These are phyloP conservation scores for Siniperca scherzeri DNA, from an alignment of 2,797 vertebrate genomes.

Conservation along the genomic window DNA sequence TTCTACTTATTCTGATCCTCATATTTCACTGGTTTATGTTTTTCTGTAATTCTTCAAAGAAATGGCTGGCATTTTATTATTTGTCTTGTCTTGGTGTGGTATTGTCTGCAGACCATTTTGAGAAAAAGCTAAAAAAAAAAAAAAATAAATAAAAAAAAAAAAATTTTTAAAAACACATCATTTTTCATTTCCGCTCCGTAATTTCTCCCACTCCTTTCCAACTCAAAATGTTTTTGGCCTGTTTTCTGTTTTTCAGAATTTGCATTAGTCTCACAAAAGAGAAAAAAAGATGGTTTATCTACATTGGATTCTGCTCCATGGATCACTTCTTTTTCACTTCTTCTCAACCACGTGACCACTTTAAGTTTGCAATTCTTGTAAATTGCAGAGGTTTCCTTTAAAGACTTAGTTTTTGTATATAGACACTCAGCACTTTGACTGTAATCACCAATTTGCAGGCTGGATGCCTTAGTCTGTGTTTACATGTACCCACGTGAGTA, in stretches of 20 bases:
- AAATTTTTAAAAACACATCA: not conserved
- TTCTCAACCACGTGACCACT: slow-evolving; percentile 41
- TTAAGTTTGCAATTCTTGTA: slow-evolving; percentile 61
- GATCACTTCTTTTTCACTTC: slow-evolving; percentile 35
- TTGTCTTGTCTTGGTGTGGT: slow-evolving; percentile 5
- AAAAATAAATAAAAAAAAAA: not conserved
- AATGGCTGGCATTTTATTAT: slow-evolving; percentile 41
- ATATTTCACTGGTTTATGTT: slow-evolving; percentile 18
- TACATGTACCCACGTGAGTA: slow-evolving; percentile 76
- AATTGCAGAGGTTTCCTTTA: slow-evolving; percentile 67
- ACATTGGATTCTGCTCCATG: slow-evolving; percentile 19
- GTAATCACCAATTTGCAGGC: slow-evolving; percentile 76
- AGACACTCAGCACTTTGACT: slow-evolving; percentile 61
- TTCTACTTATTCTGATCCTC: slow-evolving; percentile 15
- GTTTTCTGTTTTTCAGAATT: slow-evolving; percentile 47
- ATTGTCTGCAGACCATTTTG: slow-evolving; percentile 36
- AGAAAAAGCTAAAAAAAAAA: slow-evolving; percentile 15
- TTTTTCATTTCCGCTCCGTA: slow-evolving; percentile 23
- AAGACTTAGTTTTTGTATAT: slow-evolving; percentile 67
- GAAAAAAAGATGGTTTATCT: slow-evolving; percentile 26
- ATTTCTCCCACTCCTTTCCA: slow-evolving; percentile 22
- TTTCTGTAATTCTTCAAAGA: slow-evolving; percentile 10
- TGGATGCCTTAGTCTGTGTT: slow-evolving; percentile 78
- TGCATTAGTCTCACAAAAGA: slow-evolving; percentile 24
- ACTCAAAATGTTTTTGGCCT: slow-evolving; percentile 35